Conservation (phyloP, 2,888 invertebrate species). For the Epinotia brunnichana region DNA sequence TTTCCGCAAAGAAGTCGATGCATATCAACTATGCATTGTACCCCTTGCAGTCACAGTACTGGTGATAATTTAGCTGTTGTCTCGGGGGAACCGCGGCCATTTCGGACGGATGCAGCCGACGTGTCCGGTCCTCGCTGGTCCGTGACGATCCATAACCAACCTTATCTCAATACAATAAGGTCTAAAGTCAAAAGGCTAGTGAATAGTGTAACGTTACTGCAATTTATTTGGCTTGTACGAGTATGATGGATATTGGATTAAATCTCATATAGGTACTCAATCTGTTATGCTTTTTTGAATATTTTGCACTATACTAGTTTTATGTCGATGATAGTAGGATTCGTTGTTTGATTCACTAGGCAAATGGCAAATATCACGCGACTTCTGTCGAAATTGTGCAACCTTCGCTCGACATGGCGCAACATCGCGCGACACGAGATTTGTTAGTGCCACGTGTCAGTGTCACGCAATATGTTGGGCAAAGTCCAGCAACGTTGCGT, state of each 20-base stretch:
- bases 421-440: too few relatives aligned
- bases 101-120: constrained; percentile 27
- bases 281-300: too few relatives aligned
- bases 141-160: background rate
- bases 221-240: background rate
- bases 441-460: too few relatives aligned
- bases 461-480: too few relatives aligned
- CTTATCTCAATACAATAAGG: background rate
- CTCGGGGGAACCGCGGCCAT: constrained; percentile 20
- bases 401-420: too few relatives aligned
- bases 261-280: background rate
- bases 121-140: constrained; percentile 11
- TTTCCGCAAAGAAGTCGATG: too few relatives aligned
- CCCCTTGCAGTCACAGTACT: background rate
- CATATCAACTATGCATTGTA: background rate
- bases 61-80: constrained; percentile 3
- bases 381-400: too few relatives aligned
- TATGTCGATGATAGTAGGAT: too few relatives aligned
- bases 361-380: too few relatives aligned
- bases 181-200: background rate
- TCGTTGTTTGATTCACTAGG: too few relatives aligned
- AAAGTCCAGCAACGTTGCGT: too few relatives aligned
- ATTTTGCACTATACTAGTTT: too few relatives aligned
- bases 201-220: background rate
- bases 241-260: constrained; percentile 10